Evolutionary conservation across 2,113 vertebrate genomes (phyloP).

Genomic region (Addax nasomaculatus): DNA sequence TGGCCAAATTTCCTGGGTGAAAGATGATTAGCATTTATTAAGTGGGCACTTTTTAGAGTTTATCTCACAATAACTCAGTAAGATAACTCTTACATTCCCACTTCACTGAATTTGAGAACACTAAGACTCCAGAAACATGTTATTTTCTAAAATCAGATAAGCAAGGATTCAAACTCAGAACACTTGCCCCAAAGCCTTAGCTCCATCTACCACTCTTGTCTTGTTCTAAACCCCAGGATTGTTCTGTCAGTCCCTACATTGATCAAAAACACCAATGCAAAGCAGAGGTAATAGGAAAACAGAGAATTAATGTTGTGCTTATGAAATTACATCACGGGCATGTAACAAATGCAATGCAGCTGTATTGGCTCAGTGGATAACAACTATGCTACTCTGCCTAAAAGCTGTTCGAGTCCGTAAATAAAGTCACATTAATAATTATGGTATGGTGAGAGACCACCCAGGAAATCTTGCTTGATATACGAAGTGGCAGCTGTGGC

Average conservation of each 20-base stretch:
- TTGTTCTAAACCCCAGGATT: not conserved
- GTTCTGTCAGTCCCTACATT: not conserved
- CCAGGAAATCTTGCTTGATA: not conserved
- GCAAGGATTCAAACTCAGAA: not conserved
- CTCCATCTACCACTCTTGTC: not conserved
- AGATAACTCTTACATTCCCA: not conserved
- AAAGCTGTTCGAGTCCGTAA: not conserved
- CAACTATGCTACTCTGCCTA: not conserved
- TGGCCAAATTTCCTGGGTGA: not conserved
- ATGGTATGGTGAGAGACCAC: not conserved
- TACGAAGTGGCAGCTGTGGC: not conserved
- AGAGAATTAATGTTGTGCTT: not conserved
- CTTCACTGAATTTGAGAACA: not conserved
- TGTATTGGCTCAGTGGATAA: not conserved
- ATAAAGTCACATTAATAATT: constrained; percentile 29
- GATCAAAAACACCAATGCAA: not conserved
- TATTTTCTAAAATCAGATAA: not conserved
- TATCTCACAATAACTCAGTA: not conserved
- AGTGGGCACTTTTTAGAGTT: not conserved
- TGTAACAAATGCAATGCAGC: not conserved
- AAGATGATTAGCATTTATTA: not conserved
- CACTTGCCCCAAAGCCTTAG: not conserved
- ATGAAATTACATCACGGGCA: not conserved
- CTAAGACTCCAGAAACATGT: not conserved
- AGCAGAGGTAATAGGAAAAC: not conserved